Base-by-base conservation (phyloP, 2,888 invertebrate genomes). In the Pollenia angustigena region DNA sequence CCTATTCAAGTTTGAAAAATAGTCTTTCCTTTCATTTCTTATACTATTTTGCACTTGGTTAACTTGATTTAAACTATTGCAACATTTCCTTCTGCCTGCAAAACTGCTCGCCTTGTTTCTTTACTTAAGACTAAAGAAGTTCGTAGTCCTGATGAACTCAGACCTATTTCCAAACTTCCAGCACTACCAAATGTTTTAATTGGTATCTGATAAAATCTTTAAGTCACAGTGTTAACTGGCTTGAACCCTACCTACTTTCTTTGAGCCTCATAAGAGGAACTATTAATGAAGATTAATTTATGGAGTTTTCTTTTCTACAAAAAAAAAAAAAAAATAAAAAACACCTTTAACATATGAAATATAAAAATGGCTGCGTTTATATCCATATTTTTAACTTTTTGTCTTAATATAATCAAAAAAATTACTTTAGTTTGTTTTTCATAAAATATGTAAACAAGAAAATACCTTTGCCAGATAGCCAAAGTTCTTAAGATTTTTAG, bases 181-280 rank as follows among this genome's bases (percentile, higher is more conserved):
- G 50, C 50, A 10, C 16, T 69, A 1, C 71, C 80, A 1, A 80
- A 80, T 12, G 42, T n/a, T n/a, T n/a, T n/a, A n/a, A n/a, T n/a
- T n/a, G n/a, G n/a, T n/a, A n/a, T n/a, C n/a, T n/a, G n/a, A n/a
- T n/a, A n/a, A n/a, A n/a, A 71, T 80, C 7, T 52, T 18, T 18
- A 11, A 52, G 10, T 58, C 60, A 0, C 58, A 68, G n/a, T n/a
- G n/a, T n/a, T n/a, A 6, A 66, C 66, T 11, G 72, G 14, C 11
- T 75, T 62, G 9, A 18, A 69, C 16, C 54, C 64, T 42, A 23
- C 66, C 9, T 52, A 14, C 23, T 11, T n/a, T 44, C 44, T n/a
- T 64, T 18, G 52, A 44, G 64, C 16, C 32, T 32, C 2, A 16
- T 75, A 7, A 62, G 40, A 8, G 16, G 2, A 32, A 2, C 1